Evolutionary conservation across 2,888 invertebrate genomes (phyloP), one percentile per base, ranked within the genome.

Genomic region (Malacosoma neustria): DNA sequence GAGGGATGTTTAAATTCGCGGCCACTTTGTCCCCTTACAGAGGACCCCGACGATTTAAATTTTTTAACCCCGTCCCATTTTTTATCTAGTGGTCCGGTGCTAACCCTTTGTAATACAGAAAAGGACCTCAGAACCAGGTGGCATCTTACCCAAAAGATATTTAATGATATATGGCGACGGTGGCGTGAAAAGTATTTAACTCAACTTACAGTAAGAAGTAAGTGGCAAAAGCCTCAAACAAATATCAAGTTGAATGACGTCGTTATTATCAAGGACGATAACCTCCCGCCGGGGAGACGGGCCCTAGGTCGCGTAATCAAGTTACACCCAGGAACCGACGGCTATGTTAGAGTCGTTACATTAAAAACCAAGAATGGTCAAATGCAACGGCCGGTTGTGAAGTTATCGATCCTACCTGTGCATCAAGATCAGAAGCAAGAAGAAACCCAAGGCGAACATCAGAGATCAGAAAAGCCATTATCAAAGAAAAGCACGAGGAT

Each of bases 141-240:
- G 52, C 48, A 48, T 30, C 34, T 40, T 4, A 41, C 36, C 1
- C 42, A 48, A 34, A 46, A 39, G 34, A 4, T 50, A 9, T 12
- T 48, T 1, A 35, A 41, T 22, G 45, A 45, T 12, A 52, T 50
- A n/a, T 52, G 53, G 52, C 36, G 34, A 6, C 37, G 41, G 9
- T 51, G 52, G 51, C 46, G 46, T 33, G 15, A 33, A 4, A 49
- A 52, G 40, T 54, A 55, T 14, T 30, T 55, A 4, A 37, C 43
- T 6, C 30, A 42, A 11, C n/a, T n/a, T n/a, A n/a, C n/a, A n/a
- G n/a, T n/a, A n/a, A n/a, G n/a, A n/a, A n/a, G n/a, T n/a, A n/a
- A n/a, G n/a, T n/a, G n/a, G n/a, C n/a, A n/a, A n/a, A n/a, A n/a
- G n/a, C n/a, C n/a, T n/a, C n/a, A n/a, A n/a, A n/a, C n/a, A n/a